Evolutionary conservation across 2,888 invertebrate species (phyloP), one percentile per base, ranked within the genome.

Genomic region (Crioceris asparagi): DNA sequence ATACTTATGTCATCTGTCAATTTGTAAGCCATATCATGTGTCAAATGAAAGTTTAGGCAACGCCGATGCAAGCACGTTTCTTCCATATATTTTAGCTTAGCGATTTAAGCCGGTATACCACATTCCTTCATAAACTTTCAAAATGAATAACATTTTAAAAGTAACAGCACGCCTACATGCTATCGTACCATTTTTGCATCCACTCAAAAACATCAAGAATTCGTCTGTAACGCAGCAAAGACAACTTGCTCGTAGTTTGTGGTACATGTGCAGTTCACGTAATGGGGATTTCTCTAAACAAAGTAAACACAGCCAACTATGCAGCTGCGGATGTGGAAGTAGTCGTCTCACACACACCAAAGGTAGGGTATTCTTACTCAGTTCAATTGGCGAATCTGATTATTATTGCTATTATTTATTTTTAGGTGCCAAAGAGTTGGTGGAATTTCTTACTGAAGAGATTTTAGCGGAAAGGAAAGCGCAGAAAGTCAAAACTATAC

Each of bases 391-490:
- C 8, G 15, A 17, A 11, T 27, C 4, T 27, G 4, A 27, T 11
- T 11, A 2, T 27, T 4, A 27, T 29, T 33, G 11, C 10, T n/a
- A 19, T 6, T 40, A 15, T 36, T 29, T n/a, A 17, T 11, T 50
- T 52, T 15, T 45, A 90, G 88, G 83, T 52, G 90, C 90, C 60
- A 74, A 79, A 47, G 90, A 91, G 57, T 68, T 97, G 33, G 82
- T 87, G 0, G 87, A 90, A 59, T 96, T 94, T 59, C 67, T 97
- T 17, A 81, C 84, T 2, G 91, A 96, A 56, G 96, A 97, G 68
- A 94, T 97, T 45, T 72, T 84, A 17, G 84, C 88, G 0, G 96
- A 96, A 61, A 81, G 84, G 50, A 86, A 88, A 59, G 77, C 83
- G 2, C 83, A 81, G 55, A 84, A 85, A 59, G 61, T 76, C 11